Evolutionary conservation across 2,888 invertebrate genomes (phyloP).

Genomic region (Nemotelus pantherinus): DNA sequence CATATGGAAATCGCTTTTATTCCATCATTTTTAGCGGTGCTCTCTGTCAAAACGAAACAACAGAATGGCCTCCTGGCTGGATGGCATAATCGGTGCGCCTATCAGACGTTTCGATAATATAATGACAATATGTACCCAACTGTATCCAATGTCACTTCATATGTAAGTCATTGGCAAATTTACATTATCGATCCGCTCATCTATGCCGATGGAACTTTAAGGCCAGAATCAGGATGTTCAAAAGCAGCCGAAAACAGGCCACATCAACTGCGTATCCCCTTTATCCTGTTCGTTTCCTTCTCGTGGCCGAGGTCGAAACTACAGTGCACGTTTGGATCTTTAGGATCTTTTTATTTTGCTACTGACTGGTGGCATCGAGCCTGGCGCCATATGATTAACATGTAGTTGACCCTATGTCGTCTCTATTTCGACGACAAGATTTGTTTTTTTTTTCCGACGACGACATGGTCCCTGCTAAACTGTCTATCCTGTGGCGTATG

Average conservation of each 20-base stretch:
- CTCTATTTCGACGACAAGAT: constrained; percentile 28
- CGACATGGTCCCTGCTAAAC: constrained; percentile 1
- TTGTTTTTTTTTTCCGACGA: constrained; percentile 17
- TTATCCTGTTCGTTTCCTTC: too few relatives aligned
- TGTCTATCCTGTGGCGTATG: not conserved
- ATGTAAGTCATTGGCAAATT: not conserved
- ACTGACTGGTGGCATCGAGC: constrained; percentile 27
- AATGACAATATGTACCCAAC: constrained; percentile 4
- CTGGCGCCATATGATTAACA: constrained; percentile 42
- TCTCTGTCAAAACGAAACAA: not conserved
- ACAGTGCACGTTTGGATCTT: too few relatives aligned
- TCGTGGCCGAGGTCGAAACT: too few relatives aligned
- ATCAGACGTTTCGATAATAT: not conserved
- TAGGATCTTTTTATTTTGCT: not conserved
- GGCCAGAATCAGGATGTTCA: too few relatives aligned
- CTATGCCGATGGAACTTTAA: too few relatives aligned
- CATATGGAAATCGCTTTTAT: not conserved
- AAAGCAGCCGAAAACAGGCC: too few relatives aligned
- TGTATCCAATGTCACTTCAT: not conserved
- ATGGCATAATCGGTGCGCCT: not conserved
- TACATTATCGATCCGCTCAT: not conserved
- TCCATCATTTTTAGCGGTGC: not conserved
- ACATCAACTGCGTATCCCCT: too few relatives aligned
- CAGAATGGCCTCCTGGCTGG: not conserved
- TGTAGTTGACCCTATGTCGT: constrained; percentile 39